Base-by-base conservation (phyloP, 1,140 invertebrate genomes). In the Drosophila bipectinata region DNA sequence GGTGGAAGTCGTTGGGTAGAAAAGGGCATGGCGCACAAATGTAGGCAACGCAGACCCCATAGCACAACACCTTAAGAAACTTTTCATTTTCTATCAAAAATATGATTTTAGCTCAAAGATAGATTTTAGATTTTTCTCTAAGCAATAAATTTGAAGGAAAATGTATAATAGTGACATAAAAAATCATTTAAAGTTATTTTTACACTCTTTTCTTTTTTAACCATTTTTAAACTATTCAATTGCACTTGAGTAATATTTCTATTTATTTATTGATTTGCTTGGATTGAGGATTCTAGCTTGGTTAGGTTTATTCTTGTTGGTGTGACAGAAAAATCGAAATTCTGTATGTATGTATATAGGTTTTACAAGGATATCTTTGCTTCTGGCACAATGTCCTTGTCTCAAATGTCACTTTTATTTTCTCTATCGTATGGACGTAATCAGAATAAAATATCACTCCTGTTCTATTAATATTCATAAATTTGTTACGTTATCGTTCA, bases 291-390 rank as follows among this genome's bases (percentile, higher is more conserved):
- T 14, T 51, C 57, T 34, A 10, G 41, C 34, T 56, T 71, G 53
- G 26, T 47, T 68, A 14, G 18, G 68, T 48, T 69, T 39, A n/a
- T 52, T 47, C 44, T 51, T 54, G 47, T 39, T 66, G 72, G 55
- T 53, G 77, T 34, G 45, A 73, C 14, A 75, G 72, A 78, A 87
- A 79, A 72, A 80, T 79, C 78, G 61, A 85, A 80, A 58, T 84
- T 64, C 45, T 58, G 41, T 44, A 18, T 90, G 88, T 90, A 90
- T 90, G 88, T 90, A 90, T 81, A 90, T 71, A 81, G 69, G 53
- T 72, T 73, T 88, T 78, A 75, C 74, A 81, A 77, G 87, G 82
- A 84, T 90, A 72, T 74, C 28, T 64, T 71, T 68, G 51, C 69
- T 82, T 56, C 77, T 81, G 62, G 62, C 72, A 76, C 68, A 73